Evolutionary conservation across 2,888 invertebrate species (phyloP), one percentile per base, ranked within the genome.

Genomic region (Microchrysa polita): DNA sequence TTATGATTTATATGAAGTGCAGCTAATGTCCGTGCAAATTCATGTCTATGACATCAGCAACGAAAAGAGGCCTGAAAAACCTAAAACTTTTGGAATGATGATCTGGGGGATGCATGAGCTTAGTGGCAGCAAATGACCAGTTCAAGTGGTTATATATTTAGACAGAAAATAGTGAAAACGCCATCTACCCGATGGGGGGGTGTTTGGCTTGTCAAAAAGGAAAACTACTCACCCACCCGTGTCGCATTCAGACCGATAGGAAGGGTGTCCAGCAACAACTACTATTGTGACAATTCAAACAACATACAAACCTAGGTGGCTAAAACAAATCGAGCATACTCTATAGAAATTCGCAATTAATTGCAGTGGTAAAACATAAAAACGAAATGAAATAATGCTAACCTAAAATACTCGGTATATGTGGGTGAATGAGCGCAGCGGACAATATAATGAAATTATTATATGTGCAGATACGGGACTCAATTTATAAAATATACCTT

Each of bases 1-100:
- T 72, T 72, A 60, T 72, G 72, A 72, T 72, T 72, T 72, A 72
- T 72, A 60, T 72, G 59, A 42, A 60, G 44, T 72, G 72, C 57
- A 71, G n/a, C 67, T 67, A 67, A 67, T 67, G 67, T 65, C 52
- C 55, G 67, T 69, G 55, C 57, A 57, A 55, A 67, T 53, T 67
- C 57, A 18, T 69, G 40, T 55, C 42, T 69, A 23, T 69, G 69
- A 40, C 69, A 69, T 69, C 69, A 55, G 69, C 57, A 69, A 18
- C 2, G 40, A 55, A 40, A 65, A 65, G 44, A 44, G 14, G 65
- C 48, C 20, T 44, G 65, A 65, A 65, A 65, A 65, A 65, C 22
- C 61, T 34, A 16, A 40, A 34, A 34, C 27, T 34, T 7, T 34
- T 7, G 27, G 27, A 34, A 34, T 34, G 27, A 34, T 34, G 27